Percentiles rank a stretch among this genome's conserved stretches.
These are phyloP conservation scores for Ophioderma brevispina DNA, from an alignment of 35 echinoderm and acorn worm genomes.

Conservation along the genomic window DNA sequence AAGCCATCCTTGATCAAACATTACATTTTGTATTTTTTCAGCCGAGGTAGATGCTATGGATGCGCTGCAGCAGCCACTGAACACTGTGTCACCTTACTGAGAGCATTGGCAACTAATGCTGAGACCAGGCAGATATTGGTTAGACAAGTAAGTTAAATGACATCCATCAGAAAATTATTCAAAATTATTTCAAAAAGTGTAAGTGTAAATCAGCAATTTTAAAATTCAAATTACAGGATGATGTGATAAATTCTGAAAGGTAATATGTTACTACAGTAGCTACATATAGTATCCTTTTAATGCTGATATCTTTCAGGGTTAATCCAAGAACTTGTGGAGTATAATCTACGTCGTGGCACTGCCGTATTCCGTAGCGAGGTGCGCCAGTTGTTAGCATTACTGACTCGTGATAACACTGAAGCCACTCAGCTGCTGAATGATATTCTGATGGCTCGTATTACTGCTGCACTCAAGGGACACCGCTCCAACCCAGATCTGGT, in stretches of 20 bases:
- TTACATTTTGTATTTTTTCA: not conserved
- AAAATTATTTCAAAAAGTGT: too few species aligned
- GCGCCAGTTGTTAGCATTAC: conserved; percentile 78
- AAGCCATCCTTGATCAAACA: too few species aligned
- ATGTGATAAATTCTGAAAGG: too few species aligned
- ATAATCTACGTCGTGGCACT: conserved; percentile 87
- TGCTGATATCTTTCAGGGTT: conserved; percentile 25
- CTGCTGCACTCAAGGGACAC: conserved; percentile 66
- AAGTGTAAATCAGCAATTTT: too few species aligned
- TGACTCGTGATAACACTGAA: conserved; percentile 79
- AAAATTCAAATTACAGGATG: too few species aligned
- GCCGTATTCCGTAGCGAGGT: conserved; percentile 80
- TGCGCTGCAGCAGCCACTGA: conserved; percentile 96
- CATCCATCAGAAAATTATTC: too few species aligned
- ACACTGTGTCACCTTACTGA: conserved; percentile 96
- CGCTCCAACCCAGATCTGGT: conserved; percentile 89
- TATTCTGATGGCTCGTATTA: conserved; percentile 83
- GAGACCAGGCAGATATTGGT: conserved; percentile 92
- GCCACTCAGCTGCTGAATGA: conserved; percentile 87
- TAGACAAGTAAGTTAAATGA: conserved; percentile 85
- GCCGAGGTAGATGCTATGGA: conserved; percentile 89
- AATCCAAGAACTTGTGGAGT: conserved; percentile 87
- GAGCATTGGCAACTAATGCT: conserved; percentile 84
- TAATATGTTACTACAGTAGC: too few species aligned
- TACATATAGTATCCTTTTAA: too few species aligned